Evolutionary conservation across 2,797 vertebrate genomes (phyloP).

Genomic region (Pseudochaenichthys georgianus): DNA sequence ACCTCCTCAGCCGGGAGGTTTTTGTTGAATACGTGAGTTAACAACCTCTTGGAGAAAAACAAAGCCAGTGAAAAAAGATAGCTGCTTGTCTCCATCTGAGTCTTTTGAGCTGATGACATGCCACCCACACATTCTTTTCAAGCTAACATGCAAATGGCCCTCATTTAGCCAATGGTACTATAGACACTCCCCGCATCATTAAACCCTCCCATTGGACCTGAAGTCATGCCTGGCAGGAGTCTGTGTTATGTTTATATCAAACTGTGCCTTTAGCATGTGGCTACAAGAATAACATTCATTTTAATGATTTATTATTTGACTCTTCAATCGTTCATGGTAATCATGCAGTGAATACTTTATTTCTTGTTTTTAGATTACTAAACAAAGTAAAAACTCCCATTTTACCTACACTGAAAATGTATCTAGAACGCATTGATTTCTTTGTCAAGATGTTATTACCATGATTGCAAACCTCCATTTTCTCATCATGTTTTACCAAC

Average conservation of each 20-base stretch:
- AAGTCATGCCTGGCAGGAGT: background rate
- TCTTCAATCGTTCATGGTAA: background rate
- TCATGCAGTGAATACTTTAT: background rate
- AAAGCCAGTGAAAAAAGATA: conserved; percentile 1
- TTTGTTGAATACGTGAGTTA: background rate
- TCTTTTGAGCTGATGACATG: conserved; percentile 1
- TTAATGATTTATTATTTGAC: background rate
- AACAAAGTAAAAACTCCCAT: background rate
- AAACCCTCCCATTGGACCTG: background rate
- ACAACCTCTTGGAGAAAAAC: background rate
- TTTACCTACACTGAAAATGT: background rate
- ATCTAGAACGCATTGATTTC: background rate
- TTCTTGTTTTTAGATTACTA: background rate
- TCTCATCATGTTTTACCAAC: background rate
- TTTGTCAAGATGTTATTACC: too few species aligned
- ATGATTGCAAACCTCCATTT: background rate
- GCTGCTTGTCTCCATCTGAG: background rate
- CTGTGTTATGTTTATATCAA: too few species aligned
- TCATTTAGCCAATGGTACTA: background rate
- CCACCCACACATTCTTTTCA: background rate
- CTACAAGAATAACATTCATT: background rate
- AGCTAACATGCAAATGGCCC: background rate
- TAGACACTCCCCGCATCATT: background rate
- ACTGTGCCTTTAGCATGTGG: background rate
- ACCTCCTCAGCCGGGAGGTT: background rate